Conservation (phyloP, 1,140 invertebrate genomes). For the Pemphigus obesinymphae region DNA sequence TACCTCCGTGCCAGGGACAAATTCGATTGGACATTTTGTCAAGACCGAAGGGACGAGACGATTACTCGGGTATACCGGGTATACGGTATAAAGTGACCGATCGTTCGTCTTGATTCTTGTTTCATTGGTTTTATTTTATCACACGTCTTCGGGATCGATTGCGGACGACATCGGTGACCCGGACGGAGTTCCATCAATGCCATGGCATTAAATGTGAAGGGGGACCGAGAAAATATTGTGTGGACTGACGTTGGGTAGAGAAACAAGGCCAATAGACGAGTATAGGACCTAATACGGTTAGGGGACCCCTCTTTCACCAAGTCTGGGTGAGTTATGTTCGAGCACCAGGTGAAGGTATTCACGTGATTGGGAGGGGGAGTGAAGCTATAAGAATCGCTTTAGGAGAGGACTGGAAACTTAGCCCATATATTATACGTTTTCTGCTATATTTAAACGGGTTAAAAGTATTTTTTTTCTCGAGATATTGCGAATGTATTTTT, state of each 20-base stretch:
- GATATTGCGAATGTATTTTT: neutral
- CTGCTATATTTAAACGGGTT: constrained; percentile 9
- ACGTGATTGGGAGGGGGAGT: no score
- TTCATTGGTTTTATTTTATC: constrained; percentile 28
- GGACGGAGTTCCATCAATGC: neutral
- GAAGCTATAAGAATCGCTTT: no score
- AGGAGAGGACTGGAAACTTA: neutral
- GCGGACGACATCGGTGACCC: neutral
- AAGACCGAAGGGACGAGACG: neutral
- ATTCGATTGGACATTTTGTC: neutral
- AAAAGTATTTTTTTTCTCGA: neutral
- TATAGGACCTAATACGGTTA: neutral
- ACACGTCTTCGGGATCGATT: neutral
- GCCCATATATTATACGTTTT: neutral
- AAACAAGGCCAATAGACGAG: neutral
- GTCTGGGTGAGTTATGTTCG: constrained; percentile 16
- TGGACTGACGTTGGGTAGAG: neutral
- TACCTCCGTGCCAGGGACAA: neutral
- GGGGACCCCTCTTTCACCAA: no score
- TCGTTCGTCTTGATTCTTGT: constrained; percentile 1
- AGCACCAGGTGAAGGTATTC: constrained; percentile 32
- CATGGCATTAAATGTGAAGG: neutral
- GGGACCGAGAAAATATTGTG: neutral
- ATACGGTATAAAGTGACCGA: neutral
- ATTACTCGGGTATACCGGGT: neutral